These are phyloP conservation scores for Saccopteryx leptura DNA, from an alignment of 2,113 vertebrate species.

Conservation along the genomic window DNA sequence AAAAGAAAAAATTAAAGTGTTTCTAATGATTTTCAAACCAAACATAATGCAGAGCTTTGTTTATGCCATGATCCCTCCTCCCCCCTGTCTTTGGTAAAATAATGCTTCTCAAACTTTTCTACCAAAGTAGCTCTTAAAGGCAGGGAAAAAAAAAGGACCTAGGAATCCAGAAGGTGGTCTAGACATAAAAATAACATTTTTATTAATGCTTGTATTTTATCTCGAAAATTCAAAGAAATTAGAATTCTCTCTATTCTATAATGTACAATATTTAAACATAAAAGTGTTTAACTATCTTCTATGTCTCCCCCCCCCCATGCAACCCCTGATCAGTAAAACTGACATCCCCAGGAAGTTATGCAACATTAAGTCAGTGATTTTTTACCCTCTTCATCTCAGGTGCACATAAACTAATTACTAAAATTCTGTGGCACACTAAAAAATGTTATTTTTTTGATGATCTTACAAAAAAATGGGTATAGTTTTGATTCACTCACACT, in stretches of 20 bases:
- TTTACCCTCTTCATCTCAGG: too few relatives aligned
- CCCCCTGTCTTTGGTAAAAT: neutral
- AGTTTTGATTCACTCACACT: too few relatives aligned
- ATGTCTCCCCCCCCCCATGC: neutral
- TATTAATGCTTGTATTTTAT: constrained; percentile 28
- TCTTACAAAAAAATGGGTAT: too few relatives aligned
- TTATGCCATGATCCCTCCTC: neutral
- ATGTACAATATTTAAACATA: neutral
- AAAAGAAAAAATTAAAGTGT: neutral
- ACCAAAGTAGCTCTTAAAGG: neutral
- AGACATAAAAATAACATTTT: constrained; percentile 15
- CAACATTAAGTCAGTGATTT: neutral
- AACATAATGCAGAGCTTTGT: neutral
- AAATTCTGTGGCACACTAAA: too few relatives aligned
- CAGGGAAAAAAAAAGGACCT: constrained; percentile 21
- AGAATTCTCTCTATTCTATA: constrained; percentile 19
- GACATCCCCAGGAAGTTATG: neutral
- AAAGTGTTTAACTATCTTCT: constrained; percentile 32
- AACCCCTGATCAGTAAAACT: neutral
- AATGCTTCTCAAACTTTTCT: constrained; percentile 21
- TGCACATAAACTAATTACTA: too few relatives aligned
- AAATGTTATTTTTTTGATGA: too few relatives aligned
- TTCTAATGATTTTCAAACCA: constrained; percentile 46
- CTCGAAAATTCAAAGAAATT: constrained; percentile 18
- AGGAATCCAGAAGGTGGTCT: neutral